Base-by-base conservation (phyloP, 2,113 vertebrate genomes). In the Petroica traversi region DNA sequence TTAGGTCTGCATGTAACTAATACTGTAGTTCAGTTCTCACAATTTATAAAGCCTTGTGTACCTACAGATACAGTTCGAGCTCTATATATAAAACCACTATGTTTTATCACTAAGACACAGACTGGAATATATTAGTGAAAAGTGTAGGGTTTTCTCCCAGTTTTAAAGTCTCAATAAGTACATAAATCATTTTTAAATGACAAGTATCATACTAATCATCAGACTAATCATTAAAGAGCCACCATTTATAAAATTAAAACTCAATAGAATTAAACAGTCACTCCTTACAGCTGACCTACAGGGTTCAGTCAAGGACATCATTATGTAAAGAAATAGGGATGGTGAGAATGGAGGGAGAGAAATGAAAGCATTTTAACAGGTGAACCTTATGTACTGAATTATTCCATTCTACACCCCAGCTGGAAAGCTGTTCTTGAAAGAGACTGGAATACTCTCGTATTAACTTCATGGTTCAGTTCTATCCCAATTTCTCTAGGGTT, bases 111-210 rank as follows among this genome's bases (percentile, higher is more conserved):
- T 28, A 48, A 15, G 18, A 61, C 19, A 67, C 18, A 46, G 40
- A 67, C 9, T 54, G 17, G 22, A 93, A 78, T 22, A 10, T 36
- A 52, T 8, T 59, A 81, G 10, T 73, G 13, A 45, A 52, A 84
- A 75, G 18, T 15, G 8, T 28, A 9, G 1, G 2, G 1, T 2
- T 61, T 34, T 1, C 11, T 4, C 5, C 3, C 45, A 41, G 1
- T 34, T 12, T 49, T 5, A 12, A 92, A 73, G 16, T 46, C 77
- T 74, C 49, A 66, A 54, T 88, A 92, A 46, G 19, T 40, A 72
- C 61, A 36, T 24, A 33, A 77, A 36, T 23, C 68, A 19, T 3
- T 89, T 85, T 81, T 23, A 90, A 69, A 78, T 28, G 6, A 5
- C 4, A 54, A 4, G 4, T 52, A 71, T 76, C 23, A 43, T 9